phyloP scores from a whole-genome alignment of 1,140 invertebrate species.

The Contarinia nasturtii region DNA sequence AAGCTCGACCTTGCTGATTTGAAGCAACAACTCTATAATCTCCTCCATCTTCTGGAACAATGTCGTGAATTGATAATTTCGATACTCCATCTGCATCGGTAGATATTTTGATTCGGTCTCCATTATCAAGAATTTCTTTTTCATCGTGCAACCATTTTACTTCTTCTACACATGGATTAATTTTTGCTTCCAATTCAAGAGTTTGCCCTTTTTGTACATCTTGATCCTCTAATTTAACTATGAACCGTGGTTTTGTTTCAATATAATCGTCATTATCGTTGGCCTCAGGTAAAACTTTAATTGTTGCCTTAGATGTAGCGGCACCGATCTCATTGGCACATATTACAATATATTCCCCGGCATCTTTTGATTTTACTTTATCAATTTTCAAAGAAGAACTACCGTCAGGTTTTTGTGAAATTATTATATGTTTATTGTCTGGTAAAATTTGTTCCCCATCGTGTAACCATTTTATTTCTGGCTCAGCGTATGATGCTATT shows the following conservation, averaged over 20 bases:
- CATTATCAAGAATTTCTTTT: conserved; percentile 42
- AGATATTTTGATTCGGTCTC: conserved; percentile 50
- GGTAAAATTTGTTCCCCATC: background rate
- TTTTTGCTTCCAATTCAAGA: conserved; percentile 52
- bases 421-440: conserved; percentile 27
- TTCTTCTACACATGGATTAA: conserved; percentile 82
- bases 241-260: no score
- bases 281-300: background rate
- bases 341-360: conserved; percentile 41
- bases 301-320: background rate
- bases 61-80: conserved; percentile 44
- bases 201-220: conserved; percentile 55
- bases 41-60: conserved; percentile 41
- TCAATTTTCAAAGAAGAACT: conserved; percentile 35
- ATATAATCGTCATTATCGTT: background rate
- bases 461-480: background rate
- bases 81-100: conserved; percentile 62
- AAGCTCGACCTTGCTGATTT: conserved; percentile 27
- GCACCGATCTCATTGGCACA: conserved; percentile 33
- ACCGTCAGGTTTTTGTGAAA: conserved; percentile 26
- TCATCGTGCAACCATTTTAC: conserved; percentile 77
- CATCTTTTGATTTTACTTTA: conserved; percentile 37
- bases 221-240: conserved; percentile 33
- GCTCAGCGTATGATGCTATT: background rate
- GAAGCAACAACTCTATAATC: conserved; percentile 46